Conservation (phyloP, 2,113 vertebrate genomes). For the zebrafish (Danio rerio) region DNA sequence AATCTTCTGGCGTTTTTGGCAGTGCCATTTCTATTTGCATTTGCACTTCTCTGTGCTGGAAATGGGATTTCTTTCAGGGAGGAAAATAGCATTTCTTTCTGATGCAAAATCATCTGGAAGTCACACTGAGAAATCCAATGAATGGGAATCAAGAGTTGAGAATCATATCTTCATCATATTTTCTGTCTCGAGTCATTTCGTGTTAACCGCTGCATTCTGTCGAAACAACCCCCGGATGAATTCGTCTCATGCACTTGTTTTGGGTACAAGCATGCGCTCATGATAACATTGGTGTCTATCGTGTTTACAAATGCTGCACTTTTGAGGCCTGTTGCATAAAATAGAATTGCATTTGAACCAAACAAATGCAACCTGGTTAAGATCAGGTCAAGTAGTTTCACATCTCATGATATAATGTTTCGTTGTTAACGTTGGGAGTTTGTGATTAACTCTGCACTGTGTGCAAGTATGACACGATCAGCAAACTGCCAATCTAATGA, state of each 20-base stretch:
- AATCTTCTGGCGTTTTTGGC: constrained; percentile 25
- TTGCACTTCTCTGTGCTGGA: constrained; percentile 38
- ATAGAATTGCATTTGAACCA: too few species aligned
- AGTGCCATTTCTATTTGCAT: constrained; percentile 14
- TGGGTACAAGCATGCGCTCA: background rate
- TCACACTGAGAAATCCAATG: constrained; percentile 38
- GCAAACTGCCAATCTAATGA: too few species aligned
- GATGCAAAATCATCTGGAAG: constrained; percentile 41
- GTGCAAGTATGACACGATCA: too few species aligned
- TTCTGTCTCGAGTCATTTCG: constrained; percentile 37
- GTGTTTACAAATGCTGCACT: background rate
- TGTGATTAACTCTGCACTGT: too few species aligned
- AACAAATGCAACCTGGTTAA: too few species aligned
- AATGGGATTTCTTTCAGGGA: constrained; percentile 40
- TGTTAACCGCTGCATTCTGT: constrained; percentile 26
- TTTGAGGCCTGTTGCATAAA: too few species aligned
- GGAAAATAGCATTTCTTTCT: constrained; percentile 37
- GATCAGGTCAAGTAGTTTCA: too few species aligned
- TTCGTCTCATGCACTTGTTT: background rate
- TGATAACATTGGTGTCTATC: background rate
- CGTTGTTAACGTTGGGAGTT: too few species aligned
- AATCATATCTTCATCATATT: constrained; percentile 44
- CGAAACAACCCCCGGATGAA: constrained; percentile 3
- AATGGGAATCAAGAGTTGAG: constrained; percentile 15
- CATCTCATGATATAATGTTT: too few species aligned